A percentile compares a stretch with the other conserved stretches of the same genome.
These are phyloP conservation scores for Daubentonia madagascariensis DNA, from an alignment of 2,113 vertebrate genomes.

Conservation along the genomic window DNA sequence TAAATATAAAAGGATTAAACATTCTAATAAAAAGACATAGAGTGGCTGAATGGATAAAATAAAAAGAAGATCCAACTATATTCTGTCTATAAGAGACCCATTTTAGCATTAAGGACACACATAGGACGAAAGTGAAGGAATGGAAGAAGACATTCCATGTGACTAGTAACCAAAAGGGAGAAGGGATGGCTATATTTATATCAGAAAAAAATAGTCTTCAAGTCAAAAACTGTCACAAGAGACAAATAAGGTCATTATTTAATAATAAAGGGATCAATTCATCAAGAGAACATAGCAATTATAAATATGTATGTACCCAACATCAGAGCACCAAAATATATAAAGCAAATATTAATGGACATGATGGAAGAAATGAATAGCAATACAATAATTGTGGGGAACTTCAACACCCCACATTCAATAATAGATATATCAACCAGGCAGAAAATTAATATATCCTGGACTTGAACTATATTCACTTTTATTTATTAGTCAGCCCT, in stretches of 20 bases:
- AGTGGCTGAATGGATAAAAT: not conserved
- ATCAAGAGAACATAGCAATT: not conserved
- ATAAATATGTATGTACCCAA: not conserved
- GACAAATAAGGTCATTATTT: not conserved
- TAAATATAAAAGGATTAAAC: not conserved
- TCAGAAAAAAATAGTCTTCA: not conserved
- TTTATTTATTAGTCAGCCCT: not conserved
- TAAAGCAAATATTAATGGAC: not conserved
- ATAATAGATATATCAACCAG: not conserved
- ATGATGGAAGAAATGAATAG: not conserved
- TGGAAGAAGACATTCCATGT: not conserved
- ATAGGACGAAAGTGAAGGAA: not conserved
- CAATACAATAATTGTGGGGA: not conserved
- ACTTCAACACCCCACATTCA: not conserved
- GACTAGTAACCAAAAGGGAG: not conserved
- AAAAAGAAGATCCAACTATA: not conserved
- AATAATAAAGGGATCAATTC: not conserved
- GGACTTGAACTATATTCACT: not conserved
- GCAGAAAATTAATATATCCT: not conserved
- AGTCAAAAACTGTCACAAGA: not conserved
- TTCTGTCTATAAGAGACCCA: not conserved
- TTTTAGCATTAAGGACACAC: not conserved
- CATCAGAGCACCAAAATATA: not conserved
- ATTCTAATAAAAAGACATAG: not conserved
- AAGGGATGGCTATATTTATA: not conserved